Percentiles rank a stretch among this genome's conserved stretches.
Conservation (phyloP, 2,113 vertebrate genomes). For the Spermophilus dauricus region DNA sequence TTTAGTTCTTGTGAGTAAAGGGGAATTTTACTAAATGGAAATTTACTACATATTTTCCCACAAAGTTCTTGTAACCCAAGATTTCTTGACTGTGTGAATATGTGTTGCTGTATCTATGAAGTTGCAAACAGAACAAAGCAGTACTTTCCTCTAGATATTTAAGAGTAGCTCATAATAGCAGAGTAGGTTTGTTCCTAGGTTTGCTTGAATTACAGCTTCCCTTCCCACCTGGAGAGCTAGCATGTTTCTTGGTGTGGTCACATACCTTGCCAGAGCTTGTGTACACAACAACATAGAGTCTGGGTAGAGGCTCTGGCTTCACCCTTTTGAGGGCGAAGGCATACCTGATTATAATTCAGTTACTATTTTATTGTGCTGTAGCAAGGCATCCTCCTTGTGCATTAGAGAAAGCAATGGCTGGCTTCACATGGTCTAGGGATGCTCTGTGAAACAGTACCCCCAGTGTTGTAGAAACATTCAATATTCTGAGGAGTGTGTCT, state of each 20-base stretch:
- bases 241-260: background rate
- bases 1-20: background rate
- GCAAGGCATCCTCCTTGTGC: background rate
- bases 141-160: background rate
- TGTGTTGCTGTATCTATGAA: background rate
- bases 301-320: background rate
- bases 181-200: background rate
- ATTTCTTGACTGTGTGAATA: background rate
- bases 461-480: background rate
- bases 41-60: background rate
- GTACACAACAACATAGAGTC: background rate
- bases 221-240: no score
- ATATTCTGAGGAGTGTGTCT: background rate
- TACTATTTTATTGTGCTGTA: background rate
- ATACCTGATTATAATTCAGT: background rate
- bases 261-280: background rate
- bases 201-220: background rate
- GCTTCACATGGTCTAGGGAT: background rate
- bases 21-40: constrained; percentile 26
- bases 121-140: background rate
- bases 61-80: background rate
- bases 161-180: background rate
- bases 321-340: background rate
- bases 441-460: background rate
- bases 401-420: background rate